Conservation (phyloP, 1,140 invertebrate genomes). For the Leptopilina clavipes region DNA sequence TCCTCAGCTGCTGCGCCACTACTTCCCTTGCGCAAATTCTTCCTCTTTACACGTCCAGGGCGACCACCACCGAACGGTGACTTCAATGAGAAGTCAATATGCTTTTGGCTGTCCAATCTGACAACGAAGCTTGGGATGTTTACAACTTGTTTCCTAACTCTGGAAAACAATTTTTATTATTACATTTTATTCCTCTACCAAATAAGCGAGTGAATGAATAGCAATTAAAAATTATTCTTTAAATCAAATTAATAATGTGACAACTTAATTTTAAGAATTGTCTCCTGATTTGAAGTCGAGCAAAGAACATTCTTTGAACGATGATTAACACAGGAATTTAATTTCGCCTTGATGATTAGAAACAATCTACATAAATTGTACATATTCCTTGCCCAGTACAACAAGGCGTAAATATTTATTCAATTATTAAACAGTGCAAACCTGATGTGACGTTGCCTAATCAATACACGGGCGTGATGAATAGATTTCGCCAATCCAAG, state of each 20-base stretch:
- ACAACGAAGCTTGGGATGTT: slow-evolving; percentile 99
- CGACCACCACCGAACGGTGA: slow-evolving; percentile 99
- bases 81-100: slow-evolving; percentile 99
- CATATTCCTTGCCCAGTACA: slow-evolving; percentile 73
- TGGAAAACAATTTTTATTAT: slow-evolving; percentile 75
- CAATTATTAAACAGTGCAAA: slow-evolving; percentile 74
- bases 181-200: no score
- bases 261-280: slow-evolving; percentile 42
- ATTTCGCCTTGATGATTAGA: slow-evolving; percentile 75
- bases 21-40: slow-evolving; percentile 95
- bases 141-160: slow-evolving; percentile 99
- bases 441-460: slow-evolving; percentile 99
- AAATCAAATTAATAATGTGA: no score
- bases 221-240: no score
- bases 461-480: slow-evolving; percentile 98
- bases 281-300: slow-evolving; percentile 69
- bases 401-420: slow-evolving; percentile 64
- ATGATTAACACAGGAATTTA: slow-evolving; percentile 72
- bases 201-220: no score
- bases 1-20: slow-evolving; percentile 84
- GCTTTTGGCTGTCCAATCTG: slow-evolving; percentile 98
- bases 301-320: slow-evolving; percentile 57
- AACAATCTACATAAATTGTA: slow-evolving; percentile 77
- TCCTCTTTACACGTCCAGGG: slow-evolving; percentile 99
- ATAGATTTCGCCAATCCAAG: slow-evolving; percentile 99